These are phyloP conservation scores for Megaustenia siamemsis DNA, from an alignment of 2,888 invertebrate species.

Conservation along the genomic window DNA sequence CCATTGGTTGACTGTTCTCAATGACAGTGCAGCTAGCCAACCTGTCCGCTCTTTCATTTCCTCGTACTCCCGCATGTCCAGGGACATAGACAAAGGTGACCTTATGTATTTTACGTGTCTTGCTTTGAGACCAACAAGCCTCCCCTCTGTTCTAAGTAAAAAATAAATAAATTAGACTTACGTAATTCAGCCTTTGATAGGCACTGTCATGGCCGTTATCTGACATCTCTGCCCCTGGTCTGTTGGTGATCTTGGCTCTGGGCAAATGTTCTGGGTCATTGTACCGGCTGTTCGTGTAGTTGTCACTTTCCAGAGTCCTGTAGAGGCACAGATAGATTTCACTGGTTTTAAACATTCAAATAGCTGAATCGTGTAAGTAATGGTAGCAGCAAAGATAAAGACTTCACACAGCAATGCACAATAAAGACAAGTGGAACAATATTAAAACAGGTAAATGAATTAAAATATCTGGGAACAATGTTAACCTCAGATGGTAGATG, in stretches of 20 bases:
- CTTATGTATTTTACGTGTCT: too few species aligned
- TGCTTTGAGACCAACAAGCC: too few species aligned
- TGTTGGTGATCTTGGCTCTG: neutral
- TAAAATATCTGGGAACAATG: neutral
- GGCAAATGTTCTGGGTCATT: slow-evolving; percentile 2
- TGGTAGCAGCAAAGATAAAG: neutral
- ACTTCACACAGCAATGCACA: neutral
- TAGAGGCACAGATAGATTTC: neutral
- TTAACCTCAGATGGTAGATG: too few species aligned
- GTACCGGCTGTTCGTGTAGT: slow-evolving; percentile 28
- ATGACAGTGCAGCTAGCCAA: too few species aligned
- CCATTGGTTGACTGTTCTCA: too few species aligned
- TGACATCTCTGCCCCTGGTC: neutral
- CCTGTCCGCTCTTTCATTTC: too few species aligned
- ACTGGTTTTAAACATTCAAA: neutral
- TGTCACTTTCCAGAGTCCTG: slow-evolving; percentile 24
- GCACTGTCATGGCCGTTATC: slow-evolving; percentile 16
- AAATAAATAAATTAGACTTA: neutral
- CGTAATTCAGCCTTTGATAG: neutral
- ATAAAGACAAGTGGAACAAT: neutral
- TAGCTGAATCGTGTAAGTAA: neutral
- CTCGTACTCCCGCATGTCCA: too few species aligned
- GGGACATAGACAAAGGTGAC: too few species aligned
- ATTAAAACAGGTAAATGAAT: too few species aligned
- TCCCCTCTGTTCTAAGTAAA: neutral